Base-by-base conservation (phyloP, 2,888 invertebrate genomes). In the Acronicta leporina region DNA sequence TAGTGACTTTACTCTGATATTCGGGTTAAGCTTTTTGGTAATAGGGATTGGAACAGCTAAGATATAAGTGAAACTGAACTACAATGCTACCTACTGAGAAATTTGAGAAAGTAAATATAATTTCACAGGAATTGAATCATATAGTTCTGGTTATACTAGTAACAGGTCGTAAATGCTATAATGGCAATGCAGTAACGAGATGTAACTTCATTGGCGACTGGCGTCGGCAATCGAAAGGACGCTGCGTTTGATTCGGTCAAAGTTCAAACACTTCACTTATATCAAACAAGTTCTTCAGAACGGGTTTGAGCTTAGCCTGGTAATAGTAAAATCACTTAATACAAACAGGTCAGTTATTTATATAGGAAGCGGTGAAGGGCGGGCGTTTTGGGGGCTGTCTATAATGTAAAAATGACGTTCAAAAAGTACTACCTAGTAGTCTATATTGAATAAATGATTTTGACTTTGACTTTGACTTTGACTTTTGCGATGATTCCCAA, bases 271-370 rank as follows among this genome's bases (percentile, higher is more conserved):
- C 63, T 48, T 58, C 33, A 50, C 14, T 42, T 52, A 27, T 27
- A 33, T 10, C 30, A 15, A 68, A 72, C 71, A 47, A 27, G 71
- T 70, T 69, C 35, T 33, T 13, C 9, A 72, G 11, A 72, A 74
- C 71, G 10, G 10, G 75, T 72, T 69, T 49, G 11, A 50, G 30
- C 35, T 14, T 8, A 45, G 40, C 38, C 14, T 58, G 50, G 40
- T 58, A 52, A 46, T 63, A 52, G 43, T 43, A 50, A 50, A 41
- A 60, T 45, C 30, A 54, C 42, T 55, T 73, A 38, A 45, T 41
- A 53, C 38, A 56, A 72, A 68, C 48, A 46, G 49, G 42, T 42
- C 58, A 53, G 58, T 61, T 52, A 60, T 60, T 60, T n/a, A n/a
- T n/a, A n/a, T n/a, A n/a, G n/a, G n/a, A n/a, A n/a, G n/a, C n/a